Evolutionary conservation across 2,797 vertebrate species (phyloP).

Genomic region (Sylvia borin): DNA sequence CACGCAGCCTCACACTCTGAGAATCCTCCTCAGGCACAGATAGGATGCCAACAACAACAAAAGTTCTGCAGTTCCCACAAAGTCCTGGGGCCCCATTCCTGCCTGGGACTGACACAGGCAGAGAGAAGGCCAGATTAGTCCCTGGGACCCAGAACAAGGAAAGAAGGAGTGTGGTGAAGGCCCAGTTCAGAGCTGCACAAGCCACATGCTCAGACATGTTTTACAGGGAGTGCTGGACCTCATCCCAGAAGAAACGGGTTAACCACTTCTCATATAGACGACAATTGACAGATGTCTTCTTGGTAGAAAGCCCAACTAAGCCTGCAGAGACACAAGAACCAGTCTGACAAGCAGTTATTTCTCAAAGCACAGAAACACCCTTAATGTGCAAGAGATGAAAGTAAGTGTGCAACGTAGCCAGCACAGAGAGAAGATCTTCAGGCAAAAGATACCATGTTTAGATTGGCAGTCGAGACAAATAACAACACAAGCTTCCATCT

Average conservation of each 20-base stretch:
- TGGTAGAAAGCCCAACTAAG: conserved; percentile 8
- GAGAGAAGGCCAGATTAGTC: background rate
- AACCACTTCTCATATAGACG: background rate
- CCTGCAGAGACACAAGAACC: background rate
- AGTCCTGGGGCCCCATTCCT: background rate
- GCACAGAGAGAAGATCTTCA: background rate
- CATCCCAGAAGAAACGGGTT: conserved; percentile 30
- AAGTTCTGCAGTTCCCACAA: background rate
- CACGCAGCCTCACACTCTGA: background rate
- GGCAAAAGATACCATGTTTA: background rate
- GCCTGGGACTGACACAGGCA: rapidly evolving
- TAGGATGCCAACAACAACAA: background rate
- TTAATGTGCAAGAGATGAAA: background rate
- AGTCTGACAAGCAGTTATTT: background rate
- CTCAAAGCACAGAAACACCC: background rate
- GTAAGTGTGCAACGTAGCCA: background rate
- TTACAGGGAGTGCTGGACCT: background rate
- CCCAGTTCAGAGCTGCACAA: background rate
- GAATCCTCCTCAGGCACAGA: background rate
- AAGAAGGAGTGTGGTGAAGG: background rate
- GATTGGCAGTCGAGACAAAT: background rate
- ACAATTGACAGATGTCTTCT: background rate
- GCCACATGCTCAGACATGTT: background rate
- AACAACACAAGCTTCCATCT: background rate
- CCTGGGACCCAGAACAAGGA: background rate